phyloP scores from a whole-genome alignment of 2,797 vertebrate species.

The Hipposideros larvatus region DNA sequence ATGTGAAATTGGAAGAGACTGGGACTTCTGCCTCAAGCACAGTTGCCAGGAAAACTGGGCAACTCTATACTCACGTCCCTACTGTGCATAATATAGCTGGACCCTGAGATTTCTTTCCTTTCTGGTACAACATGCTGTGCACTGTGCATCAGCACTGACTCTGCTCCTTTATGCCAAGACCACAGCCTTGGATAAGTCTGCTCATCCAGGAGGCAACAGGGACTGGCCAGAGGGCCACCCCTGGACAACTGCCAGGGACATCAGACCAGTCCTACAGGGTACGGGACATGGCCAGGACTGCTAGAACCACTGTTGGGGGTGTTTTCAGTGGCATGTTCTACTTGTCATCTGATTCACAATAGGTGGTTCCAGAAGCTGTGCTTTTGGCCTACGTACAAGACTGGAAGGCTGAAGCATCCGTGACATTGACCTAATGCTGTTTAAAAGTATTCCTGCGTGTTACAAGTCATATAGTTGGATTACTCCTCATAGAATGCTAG shows the following conservation, averaged over 20 bases:
- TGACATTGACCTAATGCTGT: slow-evolving; percentile 63
- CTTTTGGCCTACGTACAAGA: slow-evolving; percentile 47
- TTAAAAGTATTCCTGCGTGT: slow-evolving; percentile 32
- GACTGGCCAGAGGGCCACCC: background rate
- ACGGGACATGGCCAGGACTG: background rate
- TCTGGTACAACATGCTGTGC: background rate
- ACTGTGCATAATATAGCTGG: background rate
- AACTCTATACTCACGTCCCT: background rate
- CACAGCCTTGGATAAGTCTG: background rate
- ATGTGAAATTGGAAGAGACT: background rate
- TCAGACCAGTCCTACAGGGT: background rate
- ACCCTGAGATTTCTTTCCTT: background rate
- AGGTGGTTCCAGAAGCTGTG: slow-evolving; percentile 61
- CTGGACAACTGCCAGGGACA: background rate
- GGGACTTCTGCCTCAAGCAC: background rate
- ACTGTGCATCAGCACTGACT: background rate
- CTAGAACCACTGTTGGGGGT: background rate
- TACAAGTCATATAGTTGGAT: slow-evolving; percentile 48
- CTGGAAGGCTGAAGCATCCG: slow-evolving; percentile 13
- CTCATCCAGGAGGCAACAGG: background rate
- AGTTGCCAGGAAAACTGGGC: background rate
- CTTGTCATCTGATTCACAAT: slow-evolving; percentile 54
- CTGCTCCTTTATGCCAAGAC: background rate
- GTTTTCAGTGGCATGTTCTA: slow-evolving; percentile 33
- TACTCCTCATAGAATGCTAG: slow-evolving; percentile 20